These are phyloP conservation scores for Schizaphis graminum DNA, from an alignment of 2,888 invertebrate genomes.

Conservation along the genomic window DNA sequence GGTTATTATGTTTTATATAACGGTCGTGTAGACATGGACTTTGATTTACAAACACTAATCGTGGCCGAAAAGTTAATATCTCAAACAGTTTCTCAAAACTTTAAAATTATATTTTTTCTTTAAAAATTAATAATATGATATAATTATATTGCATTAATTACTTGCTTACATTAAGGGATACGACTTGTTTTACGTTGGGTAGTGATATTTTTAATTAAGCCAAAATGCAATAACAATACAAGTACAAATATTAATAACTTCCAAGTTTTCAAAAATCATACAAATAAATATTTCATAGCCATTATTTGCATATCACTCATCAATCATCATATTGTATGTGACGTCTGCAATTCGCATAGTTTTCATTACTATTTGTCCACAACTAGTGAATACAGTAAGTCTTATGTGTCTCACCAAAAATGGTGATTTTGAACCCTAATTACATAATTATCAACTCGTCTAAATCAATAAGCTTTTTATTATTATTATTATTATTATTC, in stretches of 20 bases:
- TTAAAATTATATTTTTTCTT: neutral
- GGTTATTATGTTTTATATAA: neutral
- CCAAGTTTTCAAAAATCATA: neutral
- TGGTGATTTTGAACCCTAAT: no score
- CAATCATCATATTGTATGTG: neutral
- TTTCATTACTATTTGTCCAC: neutral
- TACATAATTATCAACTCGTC: no score
- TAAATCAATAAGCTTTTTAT: no score
- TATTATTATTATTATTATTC: no score
- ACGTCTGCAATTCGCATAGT: neutral
- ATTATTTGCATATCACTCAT: neutral
- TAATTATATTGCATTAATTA: neutral
- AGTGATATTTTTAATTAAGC: neutral
- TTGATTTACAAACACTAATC: neutral
- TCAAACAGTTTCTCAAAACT: neutral
- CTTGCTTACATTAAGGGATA: neutral
- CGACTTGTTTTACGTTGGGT: neutral
- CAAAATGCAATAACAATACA: neutral
- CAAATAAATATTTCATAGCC: neutral
- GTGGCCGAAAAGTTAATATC: no score
- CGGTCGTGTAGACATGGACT: neutral
- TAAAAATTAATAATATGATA: neutral
- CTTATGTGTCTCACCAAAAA: no score
- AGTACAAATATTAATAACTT: neutral
- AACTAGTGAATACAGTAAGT: neutral